phyloP scores from a whole-genome alignment of 2,888 invertebrate genomes.

The Podabrus alpinus region DNA sequence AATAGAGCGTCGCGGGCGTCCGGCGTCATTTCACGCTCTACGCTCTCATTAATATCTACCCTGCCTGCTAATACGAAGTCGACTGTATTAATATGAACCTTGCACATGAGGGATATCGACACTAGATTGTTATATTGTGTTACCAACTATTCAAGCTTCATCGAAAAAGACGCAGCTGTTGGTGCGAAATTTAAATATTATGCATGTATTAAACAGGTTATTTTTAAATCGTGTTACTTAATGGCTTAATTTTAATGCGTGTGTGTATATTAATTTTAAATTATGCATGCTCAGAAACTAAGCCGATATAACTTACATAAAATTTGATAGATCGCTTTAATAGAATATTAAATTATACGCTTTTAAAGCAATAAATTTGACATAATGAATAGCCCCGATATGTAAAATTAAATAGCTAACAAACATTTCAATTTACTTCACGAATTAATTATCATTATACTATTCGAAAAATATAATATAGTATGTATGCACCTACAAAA shows the following conservation, averaged over 20 bases:
- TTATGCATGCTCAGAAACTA: constrained; percentile 31
- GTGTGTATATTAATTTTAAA: constrained; percentile 38
- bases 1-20: constrained; percentile 48
- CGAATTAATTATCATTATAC: background rate
- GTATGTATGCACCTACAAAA: background rate
- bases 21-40: constrained; percentile 54
- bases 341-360: constrained; percentile 1
- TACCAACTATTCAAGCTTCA: background rate
- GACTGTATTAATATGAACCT: constrained; percentile 28
- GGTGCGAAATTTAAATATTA: constrained; percentile 42
- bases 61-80: constrained; percentile 29
- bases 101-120: constrained; percentile 18
- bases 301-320: constrained; percentile 11
- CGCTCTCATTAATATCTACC: constrained; percentile 50
- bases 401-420: background rate
- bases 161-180: constrained; percentile 39
- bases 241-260: constrained; percentile 37
- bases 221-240: constrained; percentile 38
- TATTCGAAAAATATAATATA: background rate
- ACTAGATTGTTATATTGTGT: constrained; percentile 22
- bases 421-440: background rate
- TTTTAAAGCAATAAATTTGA: constrained; percentile 1
- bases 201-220: constrained; percentile 44
- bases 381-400: background rate
- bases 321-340: constrained; percentile 21